phyloP scores from a whole-genome alignment of 2,113 vertebrate genomes.

The Cnemophilus loriae region DNA sequence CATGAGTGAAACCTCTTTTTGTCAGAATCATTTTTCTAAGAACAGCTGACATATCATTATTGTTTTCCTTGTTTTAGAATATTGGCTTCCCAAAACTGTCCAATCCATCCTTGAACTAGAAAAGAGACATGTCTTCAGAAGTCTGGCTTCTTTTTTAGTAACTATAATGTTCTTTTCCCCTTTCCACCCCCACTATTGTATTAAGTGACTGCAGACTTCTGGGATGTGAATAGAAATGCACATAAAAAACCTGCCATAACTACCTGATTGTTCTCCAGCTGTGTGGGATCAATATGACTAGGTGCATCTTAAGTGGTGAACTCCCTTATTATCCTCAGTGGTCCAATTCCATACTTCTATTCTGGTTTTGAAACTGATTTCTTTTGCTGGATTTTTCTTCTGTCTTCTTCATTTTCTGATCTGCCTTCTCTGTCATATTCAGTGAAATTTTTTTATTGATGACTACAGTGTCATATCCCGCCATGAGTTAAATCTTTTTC shows the following conservation, averaged over 20 bases:
- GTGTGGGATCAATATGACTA: not conserved
- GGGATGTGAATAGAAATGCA: not conserved
- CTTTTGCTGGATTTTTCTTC: not conserved
- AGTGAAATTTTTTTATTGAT: not conserved
- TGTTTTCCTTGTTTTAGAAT: slow-evolving; percentile 23
- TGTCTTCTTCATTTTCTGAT: not conserved
- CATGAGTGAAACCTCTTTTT: slow-evolving; percentile 7
- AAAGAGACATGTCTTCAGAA: not conserved
- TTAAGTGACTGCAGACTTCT: not conserved
- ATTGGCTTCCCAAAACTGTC: not conserved
- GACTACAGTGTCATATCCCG: not conserved
- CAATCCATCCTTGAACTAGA: not conserved
- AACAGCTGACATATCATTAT: slow-evolving; percentile 18
- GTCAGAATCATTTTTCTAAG: not conserved
- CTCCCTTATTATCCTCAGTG: not conserved
- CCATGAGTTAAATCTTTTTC: not conserved
- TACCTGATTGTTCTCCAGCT: not conserved
- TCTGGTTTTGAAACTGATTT: not conserved
- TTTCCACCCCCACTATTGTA: not conserved
- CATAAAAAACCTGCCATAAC: not conserved
- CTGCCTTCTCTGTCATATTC: not conserved
- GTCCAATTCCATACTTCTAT: not conserved
- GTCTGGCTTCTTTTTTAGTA: not conserved
- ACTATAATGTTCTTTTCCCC: not conserved
- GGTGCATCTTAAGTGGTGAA: not conserved